These are phyloP conservation scores for Chlorops oryzae DNA, from an alignment of 1,140 invertebrate genomes.

Conservation along the genomic window DNA sequence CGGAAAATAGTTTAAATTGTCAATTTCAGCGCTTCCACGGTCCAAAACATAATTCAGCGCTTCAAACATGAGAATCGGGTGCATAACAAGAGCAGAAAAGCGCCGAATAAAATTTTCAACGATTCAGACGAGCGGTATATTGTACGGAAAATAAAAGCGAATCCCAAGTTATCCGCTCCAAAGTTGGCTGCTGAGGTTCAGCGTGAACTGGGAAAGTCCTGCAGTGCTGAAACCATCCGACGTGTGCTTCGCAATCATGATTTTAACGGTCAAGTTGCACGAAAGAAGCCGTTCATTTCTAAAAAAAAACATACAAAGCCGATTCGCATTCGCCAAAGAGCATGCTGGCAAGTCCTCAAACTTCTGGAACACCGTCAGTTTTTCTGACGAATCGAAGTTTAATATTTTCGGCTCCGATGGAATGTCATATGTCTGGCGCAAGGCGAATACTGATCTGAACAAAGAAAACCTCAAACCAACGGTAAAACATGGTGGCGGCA, in stretches of 20 bases:
- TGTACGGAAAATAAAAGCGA: too few species aligned
- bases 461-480: conserved; percentile 1
- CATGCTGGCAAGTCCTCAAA: not conserved
- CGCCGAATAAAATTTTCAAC: too few species aligned
- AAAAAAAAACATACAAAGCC: not conserved
- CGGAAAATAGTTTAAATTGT: too few species aligned
- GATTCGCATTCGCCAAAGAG: conserved; percentile 4
- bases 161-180: too few species aligned
- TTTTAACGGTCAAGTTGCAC: conserved; percentile 1
- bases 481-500: conserved; percentile 17
- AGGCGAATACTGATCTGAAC: conserved; percentile 10
- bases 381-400: conserved; percentile 8
- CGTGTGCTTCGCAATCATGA: conserved; percentile 2
- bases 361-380: conserved; percentile 3
- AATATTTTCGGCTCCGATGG: conserved; percentile 12
- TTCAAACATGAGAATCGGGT: too few species aligned
- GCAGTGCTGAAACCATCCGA: conserved; percentile 3
- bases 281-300: conserved; percentile 7
- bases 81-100: too few species aligned
- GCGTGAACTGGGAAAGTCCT: conserved; percentile 4
- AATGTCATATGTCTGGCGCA: conserved; percentile 6
- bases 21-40: too few species aligned
- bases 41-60: too few species aligned
- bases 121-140: too few species aligned
- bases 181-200: not conserved